Base-by-base conservation (phyloP, 2,113 vertebrate species). In the Callipepla californica region DNA sequence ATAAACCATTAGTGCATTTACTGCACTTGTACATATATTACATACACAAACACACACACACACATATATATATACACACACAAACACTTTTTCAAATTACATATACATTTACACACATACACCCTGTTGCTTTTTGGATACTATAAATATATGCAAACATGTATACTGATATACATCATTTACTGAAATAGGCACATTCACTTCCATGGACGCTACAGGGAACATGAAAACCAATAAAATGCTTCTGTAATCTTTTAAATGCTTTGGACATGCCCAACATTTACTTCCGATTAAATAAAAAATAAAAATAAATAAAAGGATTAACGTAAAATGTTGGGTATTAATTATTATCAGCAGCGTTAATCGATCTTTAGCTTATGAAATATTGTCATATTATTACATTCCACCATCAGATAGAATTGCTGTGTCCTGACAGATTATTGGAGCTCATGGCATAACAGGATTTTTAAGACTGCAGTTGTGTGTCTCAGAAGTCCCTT, bases 271-370 rank as follows among this genome's bases (percentile, higher is more conserved):
- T 45, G 55, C 4, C 18, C 34, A 86, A 87, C 51, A 70, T 47
- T 92, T 93, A 85, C 90, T 93, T 96, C 34, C 79, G 4, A 82
- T 84, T 80, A 95, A 40, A 40, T 40, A 40, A 40, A 40, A 85
- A 86, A 94, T 63, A 85, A 92, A 95, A 94, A 91, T 36, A 75
- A 88, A 70, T 89, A 42, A 10, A 75, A 91, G 63, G 50, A 87
- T 89, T 47, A 81, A 73, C 65, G 11, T 30, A 45, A 90, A 80
- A 79, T 74, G n/a, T 11, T 69, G 34, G 34, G 30, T 48, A 80
- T 93, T 96, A 93, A 84, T 94, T 95, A 95, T 92, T 95, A 96
- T 91, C 40, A 92, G 40, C 3, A 66, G 58, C 28, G 68, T 86
- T 95, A 87, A 92, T 93, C 88, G 51, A 82, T 70, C 26, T 36